Conservation (phyloP, 2,113 vertebrate genomes). For the Saiga tatarica region DNA sequence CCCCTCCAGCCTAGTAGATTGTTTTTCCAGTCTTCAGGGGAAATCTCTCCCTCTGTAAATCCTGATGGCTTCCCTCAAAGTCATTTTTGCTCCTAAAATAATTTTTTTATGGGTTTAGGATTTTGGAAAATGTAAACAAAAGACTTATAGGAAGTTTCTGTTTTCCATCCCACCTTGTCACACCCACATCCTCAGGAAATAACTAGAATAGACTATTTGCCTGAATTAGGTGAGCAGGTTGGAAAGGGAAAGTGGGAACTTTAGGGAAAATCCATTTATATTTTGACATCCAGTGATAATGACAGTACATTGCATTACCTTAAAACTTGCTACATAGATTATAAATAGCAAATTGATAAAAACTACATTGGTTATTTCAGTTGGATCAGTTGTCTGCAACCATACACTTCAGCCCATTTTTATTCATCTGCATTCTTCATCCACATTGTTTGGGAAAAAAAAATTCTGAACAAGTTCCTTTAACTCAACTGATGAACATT, state of each 20-base stretch:
- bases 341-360: background rate
- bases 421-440: background rate
- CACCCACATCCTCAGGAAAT: constrained; percentile 61
- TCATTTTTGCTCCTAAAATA: constrained; percentile 15
- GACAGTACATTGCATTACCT: background rate
- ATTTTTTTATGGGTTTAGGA: background rate
- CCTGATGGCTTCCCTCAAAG: background rate
- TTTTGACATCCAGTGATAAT: background rate
- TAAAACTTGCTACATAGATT: background rate
- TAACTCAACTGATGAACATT: constrained; percentile 18
- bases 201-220: constrained; percentile 52
- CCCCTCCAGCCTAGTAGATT: background rate
- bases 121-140: constrained; percentile 44
- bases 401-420: background rate
- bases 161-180: background rate
- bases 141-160: constrained; percentile 12
- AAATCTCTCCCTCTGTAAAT: constrained; percentile 22
- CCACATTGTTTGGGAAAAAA: background rate
- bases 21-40: constrained; percentile 13
- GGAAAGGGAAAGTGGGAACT: constrained; percentile 36
- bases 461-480: background rate
- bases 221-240: background rate
- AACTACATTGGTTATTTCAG: background rate
- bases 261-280: background rate
- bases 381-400: background rate